These are phyloP conservation scores for Ditula angustiorana DNA, from an alignment of 2,888 invertebrate genomes.

Conservation along the genomic window DNA sequence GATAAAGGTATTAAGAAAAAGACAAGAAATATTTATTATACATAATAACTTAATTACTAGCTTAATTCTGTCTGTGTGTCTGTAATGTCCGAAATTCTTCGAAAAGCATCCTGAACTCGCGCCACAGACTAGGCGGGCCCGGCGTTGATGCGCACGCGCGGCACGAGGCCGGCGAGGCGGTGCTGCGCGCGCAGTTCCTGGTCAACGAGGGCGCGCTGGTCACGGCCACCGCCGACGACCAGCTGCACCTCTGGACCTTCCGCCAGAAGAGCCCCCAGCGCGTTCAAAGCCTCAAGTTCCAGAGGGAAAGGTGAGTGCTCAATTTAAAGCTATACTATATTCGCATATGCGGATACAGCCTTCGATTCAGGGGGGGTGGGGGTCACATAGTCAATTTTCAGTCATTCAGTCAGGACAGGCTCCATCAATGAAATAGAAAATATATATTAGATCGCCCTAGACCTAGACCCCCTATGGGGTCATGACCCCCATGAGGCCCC, in stretches of 20 bases:
- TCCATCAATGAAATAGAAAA: no score
- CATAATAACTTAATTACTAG: no score
- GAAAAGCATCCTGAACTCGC: slow-evolving; percentile 59
- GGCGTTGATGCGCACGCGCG: slow-evolving; percentile 98
- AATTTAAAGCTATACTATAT: background rate
- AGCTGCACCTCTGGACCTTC: slow-evolving; percentile 98
- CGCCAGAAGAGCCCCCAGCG: slow-evolving; percentile 97
- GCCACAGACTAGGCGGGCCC: slow-evolving; percentile 94
- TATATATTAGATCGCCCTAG: no score
- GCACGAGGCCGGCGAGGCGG: slow-evolving; percentile 92
- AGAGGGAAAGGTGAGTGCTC: slow-evolving; percentile 93
- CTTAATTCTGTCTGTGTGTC: no score
- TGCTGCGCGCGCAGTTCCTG: slow-evolving; percentile 96
- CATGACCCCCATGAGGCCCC: no score
- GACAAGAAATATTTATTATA: no score
- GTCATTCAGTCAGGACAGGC: no score
- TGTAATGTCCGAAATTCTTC: background rate
- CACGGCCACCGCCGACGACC: slow-evolving; percentile 98
- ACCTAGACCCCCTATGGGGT: no score
- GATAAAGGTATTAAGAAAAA: no score
- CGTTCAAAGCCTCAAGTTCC: slow-evolving; percentile 98
- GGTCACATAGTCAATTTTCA: no score
- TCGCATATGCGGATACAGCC: no score
- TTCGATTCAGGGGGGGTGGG: no score
- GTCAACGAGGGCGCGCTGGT: slow-evolving; percentile 99